These are phyloP conservation scores for Arbacia lixula DNA, from an alignment of 53 echinoderm and acorn worm genomes.

Conservation along the genomic window DNA sequence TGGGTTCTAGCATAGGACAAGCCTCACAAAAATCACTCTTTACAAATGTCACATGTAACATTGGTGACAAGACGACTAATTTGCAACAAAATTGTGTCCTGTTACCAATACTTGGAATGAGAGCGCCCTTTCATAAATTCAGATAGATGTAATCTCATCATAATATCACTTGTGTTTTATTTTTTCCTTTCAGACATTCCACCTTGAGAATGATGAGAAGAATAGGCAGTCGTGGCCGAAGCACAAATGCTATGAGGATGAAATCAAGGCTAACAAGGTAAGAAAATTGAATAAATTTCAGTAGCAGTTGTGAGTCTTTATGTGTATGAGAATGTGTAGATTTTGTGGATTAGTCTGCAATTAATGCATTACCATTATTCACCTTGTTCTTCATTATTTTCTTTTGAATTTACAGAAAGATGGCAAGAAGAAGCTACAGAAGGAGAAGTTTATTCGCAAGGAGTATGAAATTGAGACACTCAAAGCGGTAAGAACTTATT, in stretches of 20 bases:
- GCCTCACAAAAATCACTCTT: too few species aligned
- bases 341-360: neutral
- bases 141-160: neutral
- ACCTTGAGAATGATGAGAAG: conserved; percentile 96
- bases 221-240: conserved; percentile 90
- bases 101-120: too few species aligned
- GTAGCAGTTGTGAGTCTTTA: neutral
- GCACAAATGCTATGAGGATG: conserved; percentile 95
- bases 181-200: conserved; percentile 82
- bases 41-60: too few species aligned
- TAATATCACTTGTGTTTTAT: neutral
- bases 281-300: neutral
- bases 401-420: conserved; percentile 66
- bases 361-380: neutral
- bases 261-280: conserved; percentile 67
- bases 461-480: conserved; percentile 91
- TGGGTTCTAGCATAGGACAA: too few species aligned
- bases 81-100: too few species aligned
- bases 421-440: conserved; percentile 79
- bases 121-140: too few species aligned
- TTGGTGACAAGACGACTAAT: too few species aligned
- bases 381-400: neutral
- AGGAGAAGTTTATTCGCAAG: conserved; percentile 86
- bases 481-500: conserved; percentile 80
- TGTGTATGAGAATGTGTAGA: too few species aligned